phyloP scores from a whole-genome alignment of 2,797 vertebrate species.

The Eulemur mongoz region DNA sequence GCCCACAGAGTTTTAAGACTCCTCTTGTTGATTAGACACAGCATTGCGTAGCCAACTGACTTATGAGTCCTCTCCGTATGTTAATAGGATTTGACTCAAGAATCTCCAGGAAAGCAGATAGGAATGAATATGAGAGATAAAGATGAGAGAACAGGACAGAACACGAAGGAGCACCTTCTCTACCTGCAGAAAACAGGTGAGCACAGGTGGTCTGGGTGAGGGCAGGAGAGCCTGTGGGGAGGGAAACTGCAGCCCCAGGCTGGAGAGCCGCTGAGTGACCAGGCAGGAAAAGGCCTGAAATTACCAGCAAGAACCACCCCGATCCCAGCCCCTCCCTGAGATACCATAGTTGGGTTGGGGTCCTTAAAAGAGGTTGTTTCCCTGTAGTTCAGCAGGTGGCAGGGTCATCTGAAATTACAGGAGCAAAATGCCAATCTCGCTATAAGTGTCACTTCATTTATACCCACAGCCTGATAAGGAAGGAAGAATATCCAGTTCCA shows the following conservation, averaged over 20 bases:
- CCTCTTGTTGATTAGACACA: background rate
- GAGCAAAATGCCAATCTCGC: background rate
- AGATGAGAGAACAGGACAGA: background rate
- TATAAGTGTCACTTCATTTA: background rate
- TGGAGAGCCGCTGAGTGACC: background rate
- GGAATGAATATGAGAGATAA: background rate
- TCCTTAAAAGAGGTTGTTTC: background rate
- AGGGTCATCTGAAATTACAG: background rate
- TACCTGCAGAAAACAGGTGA: background rate
- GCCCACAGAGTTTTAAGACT: background rate
- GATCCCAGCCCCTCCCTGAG: background rate
- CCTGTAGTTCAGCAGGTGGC: background rate
- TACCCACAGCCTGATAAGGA: background rate
- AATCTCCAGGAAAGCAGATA: background rate
- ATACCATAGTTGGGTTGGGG: background rate
- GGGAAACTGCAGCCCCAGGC: background rate
- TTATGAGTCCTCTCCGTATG: background rate
- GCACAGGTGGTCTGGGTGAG: background rate
- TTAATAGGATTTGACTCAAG: background rate
- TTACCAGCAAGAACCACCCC: background rate
- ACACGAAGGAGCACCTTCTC: no score
- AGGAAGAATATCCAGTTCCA: background rate
- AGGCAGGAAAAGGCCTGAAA: background rate
- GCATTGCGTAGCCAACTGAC: background rate
- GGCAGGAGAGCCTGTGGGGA: background rate